Base-by-base conservation (phyloP, 2,113 vertebrate species). In the Stomatorhinus ivindoensis region DNA sequence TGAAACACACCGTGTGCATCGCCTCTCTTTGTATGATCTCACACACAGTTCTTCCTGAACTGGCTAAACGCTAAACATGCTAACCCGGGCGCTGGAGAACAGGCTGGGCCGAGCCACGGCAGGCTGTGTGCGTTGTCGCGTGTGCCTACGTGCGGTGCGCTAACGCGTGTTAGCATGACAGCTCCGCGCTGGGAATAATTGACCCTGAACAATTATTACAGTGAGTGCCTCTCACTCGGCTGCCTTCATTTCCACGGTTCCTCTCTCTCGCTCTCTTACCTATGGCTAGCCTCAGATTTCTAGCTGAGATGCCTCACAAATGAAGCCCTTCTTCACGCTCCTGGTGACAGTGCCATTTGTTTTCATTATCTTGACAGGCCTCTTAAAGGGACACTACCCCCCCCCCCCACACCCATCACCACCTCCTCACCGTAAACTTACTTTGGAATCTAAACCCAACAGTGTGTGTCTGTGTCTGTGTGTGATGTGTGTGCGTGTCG, bases 101-200 rank as follows among this genome's bases (percentile, higher is more conserved):
- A 3, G 42, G 39, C 35, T 19, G 80, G 61, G 61, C 61, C n/a
- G 3, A 69, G 61, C n/a, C 61, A 3, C 8, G 3, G 4, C 58
- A 27, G 24, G 61, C n/a, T 10, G n/a, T n/a, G 61, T 27, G n/a
- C n/a, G 61, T 31, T 1, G 17, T 3, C 2, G 3, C 13, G 24
- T 42, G 1, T 90, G 93, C 93, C 95, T 95, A 92, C 94, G 92
- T 93, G 95, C 95, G 93, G 93, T 94, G 93, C 93, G 95, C 95
- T 96, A 94, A 92, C 95, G 94, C 89, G 92, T 93, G 95, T 96
- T 96, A 95, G 94, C 94, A 92, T 94, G 95, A 96, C 94, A 94
- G 96, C 96, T 95, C 94, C 94, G 95, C 95, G 95, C 96, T 96
- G 96, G 96, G 96, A 97, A 96, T 97, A 96, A 96, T 96, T 97